phyloP scores from a whole-genome alignment of 2,888 invertebrate species.

The Synergus japonicus region DNA sequence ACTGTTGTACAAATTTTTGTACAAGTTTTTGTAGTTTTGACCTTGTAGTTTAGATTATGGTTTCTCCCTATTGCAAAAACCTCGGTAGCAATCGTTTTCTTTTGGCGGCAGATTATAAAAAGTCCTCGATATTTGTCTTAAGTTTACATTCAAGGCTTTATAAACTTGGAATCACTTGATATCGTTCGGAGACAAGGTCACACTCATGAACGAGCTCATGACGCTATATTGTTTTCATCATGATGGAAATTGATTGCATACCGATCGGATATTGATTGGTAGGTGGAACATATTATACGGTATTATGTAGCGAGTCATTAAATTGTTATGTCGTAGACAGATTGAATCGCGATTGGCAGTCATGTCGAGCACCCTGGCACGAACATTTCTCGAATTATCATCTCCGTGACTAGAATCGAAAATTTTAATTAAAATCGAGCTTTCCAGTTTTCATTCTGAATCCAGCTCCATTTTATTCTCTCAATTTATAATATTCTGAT shows the following conservation, averaged over 20 bases:
- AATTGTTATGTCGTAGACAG: conserved; percentile 33
- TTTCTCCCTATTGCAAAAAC: too few species aligned
- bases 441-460: conserved; percentile 4
- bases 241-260: conserved; percentile 39
- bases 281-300: conserved; percentile 29
- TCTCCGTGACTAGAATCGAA: conserved; percentile 5
- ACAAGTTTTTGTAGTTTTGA: too few species aligned
- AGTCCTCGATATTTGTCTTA: not conserved
- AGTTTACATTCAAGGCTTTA: not conserved
- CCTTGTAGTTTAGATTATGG: too few species aligned
- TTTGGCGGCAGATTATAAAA: not conserved
- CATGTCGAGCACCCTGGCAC: not conserved
- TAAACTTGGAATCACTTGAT: conserved; percentile 9
- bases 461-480: not conserved
- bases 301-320: conserved; percentile 41
- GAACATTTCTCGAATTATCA: conserved; percentile 29
- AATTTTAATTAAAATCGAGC: not conserved
- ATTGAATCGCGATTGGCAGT: conserved; percentile 18
- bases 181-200: not conserved
- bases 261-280: conserved; percentile 32
- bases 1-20: too few species aligned
- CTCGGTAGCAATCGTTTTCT: not conserved
- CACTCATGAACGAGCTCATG: not conserved
- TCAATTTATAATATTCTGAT: not conserved
- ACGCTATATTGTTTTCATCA: conserved; percentile 12